Evolutionary conservation across 2,888 invertebrate genomes (phyloP).

Genomic region (Drosophila nigritarsus): DNA sequence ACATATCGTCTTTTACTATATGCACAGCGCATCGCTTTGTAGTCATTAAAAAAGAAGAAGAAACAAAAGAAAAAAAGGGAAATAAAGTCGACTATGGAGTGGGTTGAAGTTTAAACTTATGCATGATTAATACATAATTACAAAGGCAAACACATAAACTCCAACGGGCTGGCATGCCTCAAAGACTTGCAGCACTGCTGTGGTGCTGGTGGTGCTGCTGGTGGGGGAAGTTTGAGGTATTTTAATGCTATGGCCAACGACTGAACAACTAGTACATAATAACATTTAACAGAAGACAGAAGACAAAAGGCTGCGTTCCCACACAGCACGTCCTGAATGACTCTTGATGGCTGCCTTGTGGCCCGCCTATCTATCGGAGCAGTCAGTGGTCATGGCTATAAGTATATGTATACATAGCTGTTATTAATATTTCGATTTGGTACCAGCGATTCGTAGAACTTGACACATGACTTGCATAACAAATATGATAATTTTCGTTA

Average conservation of each 20-base stretch:
- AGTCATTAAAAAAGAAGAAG: slow-evolving; percentile 45
- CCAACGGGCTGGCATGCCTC: slow-evolving; percentile 18
- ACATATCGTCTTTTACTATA: slow-evolving; percentile 64
- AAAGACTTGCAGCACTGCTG: slow-evolving; percentile 1
- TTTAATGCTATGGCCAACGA: slow-evolving; percentile 37
- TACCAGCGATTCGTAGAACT: slow-evolving; percentile 76
- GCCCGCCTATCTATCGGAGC: slow-evolving; percentile 18
- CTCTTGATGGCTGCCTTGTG: not conserved
- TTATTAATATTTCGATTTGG: slow-evolving; percentile 80
- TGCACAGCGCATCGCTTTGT: slow-evolving; percentile 5
- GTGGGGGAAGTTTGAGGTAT: slow-evolving; percentile 25
- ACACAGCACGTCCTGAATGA: slow-evolving; percentile 58
- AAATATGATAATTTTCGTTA: slow-evolving; percentile 66
- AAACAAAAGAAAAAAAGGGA: slow-evolving; percentile 2
- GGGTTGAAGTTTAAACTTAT: slow-evolving; percentile 61
- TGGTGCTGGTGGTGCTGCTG: not conserved
- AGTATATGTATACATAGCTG: slow-evolving; percentile 53
- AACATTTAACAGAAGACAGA: slow-evolving; percentile 50
- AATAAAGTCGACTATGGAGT: slow-evolving; percentile 21
- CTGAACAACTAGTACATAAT: slow-evolving; percentile 48
- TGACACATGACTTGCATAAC: slow-evolving; percentile 75
- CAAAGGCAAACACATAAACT: slow-evolving; percentile 77
- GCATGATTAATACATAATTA: slow-evolving; percentile 80
- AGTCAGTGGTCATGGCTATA: slow-evolving; percentile 34
- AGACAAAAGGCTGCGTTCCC: slow-evolving; percentile 75